Percentiles rank a stretch among this genome's conserved stretches.
Conservation (phyloP, 2,888 invertebrate genomes). For the Dascillus cervinus region DNA sequence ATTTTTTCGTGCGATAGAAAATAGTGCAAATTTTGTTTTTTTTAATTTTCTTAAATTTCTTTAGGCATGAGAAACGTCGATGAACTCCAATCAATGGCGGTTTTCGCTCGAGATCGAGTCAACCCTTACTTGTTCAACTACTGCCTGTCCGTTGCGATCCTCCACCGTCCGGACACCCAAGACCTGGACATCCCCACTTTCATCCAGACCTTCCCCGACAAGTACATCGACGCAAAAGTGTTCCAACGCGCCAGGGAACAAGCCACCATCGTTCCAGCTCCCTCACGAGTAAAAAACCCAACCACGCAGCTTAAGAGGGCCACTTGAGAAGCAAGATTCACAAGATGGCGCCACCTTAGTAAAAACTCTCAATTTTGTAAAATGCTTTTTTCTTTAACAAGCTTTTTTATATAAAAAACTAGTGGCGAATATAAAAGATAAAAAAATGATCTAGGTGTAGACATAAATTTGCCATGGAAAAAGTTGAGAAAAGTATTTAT, state of each 20-base stretch:
- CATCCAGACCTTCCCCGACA: constrained; percentile 72
- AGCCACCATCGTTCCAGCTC: constrained; percentile 53
- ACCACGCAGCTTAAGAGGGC: not conserved
- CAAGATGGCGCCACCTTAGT: too few relatives aligned
- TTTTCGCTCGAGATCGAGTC: constrained; percentile 62
- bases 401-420: too few relatives aligned
- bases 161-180: constrained; percentile 66
- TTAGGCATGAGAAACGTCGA: constrained; percentile 63
- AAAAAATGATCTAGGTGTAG: too few relatives aligned
- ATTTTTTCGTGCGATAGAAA: not conserved
- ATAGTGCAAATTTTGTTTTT: not conserved
- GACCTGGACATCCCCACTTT: constrained; percentile 65
- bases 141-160: constrained; percentile 64
- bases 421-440: too few relatives aligned
- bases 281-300: constrained; percentile 51
- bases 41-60: constrained; percentile 13
- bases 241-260: constrained; percentile 64
- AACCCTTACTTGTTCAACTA: constrained; percentile 80
- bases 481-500: too few relatives aligned
- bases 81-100: constrained; percentile 62
- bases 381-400: too few relatives aligned
- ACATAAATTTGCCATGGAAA: too few relatives aligned
- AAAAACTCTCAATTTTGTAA: too few relatives aligned
- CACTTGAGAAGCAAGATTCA: too few relatives aligned
- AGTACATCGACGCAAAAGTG: constrained; percentile 69